Percentiles rank a stretch among this genome's conserved stretches.
These are phyloP conservation scores for Lutra lutra DNA, from an alignment of 2,797 vertebrate genomes.

Conservation along the genomic window DNA sequence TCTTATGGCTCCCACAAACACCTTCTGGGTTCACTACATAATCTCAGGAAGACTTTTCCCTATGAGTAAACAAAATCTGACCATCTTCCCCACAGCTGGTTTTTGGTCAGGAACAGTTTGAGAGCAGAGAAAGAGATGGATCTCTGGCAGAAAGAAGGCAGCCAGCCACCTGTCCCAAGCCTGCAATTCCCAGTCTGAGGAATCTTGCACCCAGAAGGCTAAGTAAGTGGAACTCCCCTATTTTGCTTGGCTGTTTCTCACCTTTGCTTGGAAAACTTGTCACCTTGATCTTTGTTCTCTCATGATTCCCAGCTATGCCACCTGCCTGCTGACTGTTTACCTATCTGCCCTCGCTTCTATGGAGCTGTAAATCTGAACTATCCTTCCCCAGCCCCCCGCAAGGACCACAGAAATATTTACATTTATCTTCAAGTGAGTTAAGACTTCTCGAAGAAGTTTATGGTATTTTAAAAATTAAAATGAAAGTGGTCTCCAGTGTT, in stretches of 20 bases:
- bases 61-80: not conserved
- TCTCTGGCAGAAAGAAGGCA: not conserved
- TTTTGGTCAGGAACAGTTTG: not conserved
- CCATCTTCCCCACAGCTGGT: not conserved
- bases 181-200: not conserved
- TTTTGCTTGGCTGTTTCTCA: not conserved
- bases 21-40: conserved; percentile 42
- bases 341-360: not conserved
- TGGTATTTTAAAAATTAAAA: conserved; percentile 19
- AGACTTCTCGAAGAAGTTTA: conserved; percentile 16
- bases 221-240: not conserved
- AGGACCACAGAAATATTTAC: not conserved
- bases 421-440: conserved; percentile 33
- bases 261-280: not conserved
- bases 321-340: not conserved
- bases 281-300: not conserved
- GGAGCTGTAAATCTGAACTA: not conserved
- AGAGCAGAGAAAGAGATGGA: not conserved
- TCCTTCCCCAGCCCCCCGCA: not conserved
- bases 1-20: conserved; percentile 28
- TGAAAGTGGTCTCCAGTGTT: not conserved
- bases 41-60: not conserved
- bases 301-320: not conserved
- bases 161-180: not conserved
- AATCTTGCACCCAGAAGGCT: not conserved